phyloP scores from a whole-genome alignment of 2,113 vertebrate genomes.

The Pholis gunnellus region DNA sequence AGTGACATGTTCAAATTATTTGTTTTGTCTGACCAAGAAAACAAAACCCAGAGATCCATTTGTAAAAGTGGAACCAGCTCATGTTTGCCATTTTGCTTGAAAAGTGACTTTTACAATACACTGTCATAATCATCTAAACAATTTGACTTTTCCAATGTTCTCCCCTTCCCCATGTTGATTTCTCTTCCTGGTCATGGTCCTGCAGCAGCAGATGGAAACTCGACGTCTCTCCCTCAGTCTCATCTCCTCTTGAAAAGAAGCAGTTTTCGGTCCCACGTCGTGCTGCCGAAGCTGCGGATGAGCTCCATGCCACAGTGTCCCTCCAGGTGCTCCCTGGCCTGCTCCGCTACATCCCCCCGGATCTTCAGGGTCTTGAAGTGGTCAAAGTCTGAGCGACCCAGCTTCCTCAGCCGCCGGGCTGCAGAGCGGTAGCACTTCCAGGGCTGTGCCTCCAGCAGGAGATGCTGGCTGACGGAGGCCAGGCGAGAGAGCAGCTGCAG shows the following conservation, averaged over 20 bases:
- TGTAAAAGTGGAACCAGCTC: not conserved
- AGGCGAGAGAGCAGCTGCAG: slow-evolving; percentile 86
- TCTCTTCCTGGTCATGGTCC: not conserved
- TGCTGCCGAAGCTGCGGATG: slow-evolving; percentile 89
- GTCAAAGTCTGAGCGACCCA: slow-evolving; percentile 90
- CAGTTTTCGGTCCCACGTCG: slow-evolving; percentile 90
- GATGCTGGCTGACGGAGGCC: slow-evolving; percentile 83
- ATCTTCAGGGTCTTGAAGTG: slow-evolving; percentile 90
- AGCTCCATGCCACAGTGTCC: slow-evolving; percentile 88
- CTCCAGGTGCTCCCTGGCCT: slow-evolving; percentile 86
- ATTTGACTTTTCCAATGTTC: not conserved
- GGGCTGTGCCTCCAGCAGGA: slow-evolving; percentile 93
- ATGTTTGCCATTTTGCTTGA: not conserved
- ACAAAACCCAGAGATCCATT: not conserved
- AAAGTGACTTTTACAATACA: not conserved
- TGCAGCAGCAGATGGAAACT: not conserved
- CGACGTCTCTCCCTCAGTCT: not conserved
- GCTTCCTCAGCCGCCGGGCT: slow-evolving; percentile 89
- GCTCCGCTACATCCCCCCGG: slow-evolving; percentile 84
- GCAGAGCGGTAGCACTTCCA: slow-evolving; percentile 96
- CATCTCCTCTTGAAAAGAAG: slow-evolving; percentile 86
- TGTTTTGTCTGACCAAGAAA: not conserved
- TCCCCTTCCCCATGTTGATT: not conserved
- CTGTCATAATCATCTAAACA: not conserved
- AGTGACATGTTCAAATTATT: not conserved